Base-by-base conservation (phyloP, 2,113 vertebrate species). In the Abramis brama region DNA sequence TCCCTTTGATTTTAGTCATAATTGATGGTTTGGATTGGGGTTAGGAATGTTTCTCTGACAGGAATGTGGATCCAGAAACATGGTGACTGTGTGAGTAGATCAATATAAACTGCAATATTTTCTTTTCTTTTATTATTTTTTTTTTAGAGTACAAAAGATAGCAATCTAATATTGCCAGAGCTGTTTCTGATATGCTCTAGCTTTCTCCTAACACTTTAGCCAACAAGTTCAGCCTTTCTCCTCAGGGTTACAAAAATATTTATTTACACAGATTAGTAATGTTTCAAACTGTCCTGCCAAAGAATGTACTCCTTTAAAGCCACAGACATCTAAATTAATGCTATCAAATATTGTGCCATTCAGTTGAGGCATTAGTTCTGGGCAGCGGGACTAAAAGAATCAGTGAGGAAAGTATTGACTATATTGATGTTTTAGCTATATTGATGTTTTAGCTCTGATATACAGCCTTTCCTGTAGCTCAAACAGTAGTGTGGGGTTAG, bases 221-320 rank as follows among this genome's bases (percentile, higher is more conserved):
- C 57, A 62, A 25, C 12, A 80, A 45, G 6, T 39, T 80, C 39
- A 47, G 79, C 59, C 36, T 17, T 5, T 47, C 77, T 76, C 27
- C 33, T 90, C 87, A 23, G 19, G 57, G 88, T 89, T 87, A 89
- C 84, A 85, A 92, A 91, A 88, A 91, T 85, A 87, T 88, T 85
- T 89, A 87, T 91, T 91, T 90, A 91, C 84, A 45, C 73, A 75
- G 57, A 91, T 89, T 86, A 50, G 87, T 90, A 89, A 85, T 90
- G 91, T 93, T 91, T 92, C 92, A 92, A 91, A 89, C 88, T 93
- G 93, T 93, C 89, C 93, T 92, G 91, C 93, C 93, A 94, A 91
- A 94, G 89, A 73, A 89, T 85, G 64, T 87, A 89, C 84, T 88
- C 82, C 82, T 21, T 70, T 83, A 82, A 83, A 45, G 91, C 90